These are phyloP conservation scores for Melanotaenia nigrans DNA, from an alignment of 2,797 vertebrate species.

Conservation along the genomic window DNA sequence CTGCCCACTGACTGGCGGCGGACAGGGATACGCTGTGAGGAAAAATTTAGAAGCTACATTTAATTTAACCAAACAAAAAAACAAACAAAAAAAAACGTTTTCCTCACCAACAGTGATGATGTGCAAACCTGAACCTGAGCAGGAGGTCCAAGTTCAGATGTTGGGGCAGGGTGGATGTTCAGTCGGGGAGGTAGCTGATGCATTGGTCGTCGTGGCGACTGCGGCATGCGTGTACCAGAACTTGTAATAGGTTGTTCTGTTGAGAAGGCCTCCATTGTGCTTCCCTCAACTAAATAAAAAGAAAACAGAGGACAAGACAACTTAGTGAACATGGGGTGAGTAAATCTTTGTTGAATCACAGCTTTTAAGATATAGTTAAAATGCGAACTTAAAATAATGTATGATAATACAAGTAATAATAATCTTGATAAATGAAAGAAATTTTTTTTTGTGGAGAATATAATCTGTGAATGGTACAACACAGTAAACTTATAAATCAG, in stretches of 20 bases:
- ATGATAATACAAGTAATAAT: too few relatives aligned
- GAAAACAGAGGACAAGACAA: neutral
- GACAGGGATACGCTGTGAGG: constrained; percentile 75
- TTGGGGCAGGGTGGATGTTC: constrained; percentile 87
- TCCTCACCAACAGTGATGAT: too few relatives aligned
- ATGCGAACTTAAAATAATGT: too few relatives aligned
- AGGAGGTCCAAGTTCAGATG: constrained; percentile 90
- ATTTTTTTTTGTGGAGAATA: too few relatives aligned
- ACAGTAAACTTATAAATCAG: neutral
- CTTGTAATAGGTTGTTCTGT: constrained; percentile 88
- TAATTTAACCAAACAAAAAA: neutral
- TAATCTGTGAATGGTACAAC: neutral
- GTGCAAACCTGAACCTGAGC: constrained; percentile 84
- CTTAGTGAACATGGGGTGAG: neutral
- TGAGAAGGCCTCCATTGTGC: constrained; percentile 84
- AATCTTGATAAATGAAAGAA: too few relatives aligned
- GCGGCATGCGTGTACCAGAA: constrained; percentile 88
- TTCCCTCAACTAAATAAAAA: constrained; percentile 83
- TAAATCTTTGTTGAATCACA: too few relatives aligned
- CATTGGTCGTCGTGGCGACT: constrained; percentile 89
- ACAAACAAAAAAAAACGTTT: neutral
- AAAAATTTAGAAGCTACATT: neutral
- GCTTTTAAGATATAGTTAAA: too few relatives aligned
- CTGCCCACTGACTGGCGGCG: constrained; percentile 89
- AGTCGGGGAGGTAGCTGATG: constrained; percentile 89